A percentile compares a stretch with the other conserved stretches of the same genome.
phyloP scores from a whole-genome alignment of 2,113 vertebrate species.

The Microtus richardsoni region DNA sequence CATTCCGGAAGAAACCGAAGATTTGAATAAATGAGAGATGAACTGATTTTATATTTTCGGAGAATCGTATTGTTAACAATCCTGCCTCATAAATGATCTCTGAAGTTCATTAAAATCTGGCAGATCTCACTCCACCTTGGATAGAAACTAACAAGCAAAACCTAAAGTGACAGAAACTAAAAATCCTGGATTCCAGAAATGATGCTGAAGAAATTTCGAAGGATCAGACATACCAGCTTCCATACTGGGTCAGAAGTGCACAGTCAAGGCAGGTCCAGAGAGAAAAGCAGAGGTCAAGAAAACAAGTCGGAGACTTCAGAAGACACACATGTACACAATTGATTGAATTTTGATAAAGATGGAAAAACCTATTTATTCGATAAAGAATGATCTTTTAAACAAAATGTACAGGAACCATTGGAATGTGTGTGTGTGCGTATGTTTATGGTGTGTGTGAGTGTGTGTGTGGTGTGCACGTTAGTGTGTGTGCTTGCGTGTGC shows the following conservation, averaged over 20 bases:
- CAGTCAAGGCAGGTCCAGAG: neutral
- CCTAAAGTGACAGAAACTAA: constrained; percentile 18
- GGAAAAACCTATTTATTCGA: neutral
- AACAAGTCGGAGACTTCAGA: neutral
- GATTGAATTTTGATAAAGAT: neutral
- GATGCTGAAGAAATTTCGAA: neutral
- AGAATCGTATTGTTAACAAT: neutral
- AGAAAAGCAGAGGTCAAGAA: neutral
- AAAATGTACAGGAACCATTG: neutral
- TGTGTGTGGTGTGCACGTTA: neutral
- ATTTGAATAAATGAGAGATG: neutral
- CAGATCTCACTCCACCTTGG: neutral
- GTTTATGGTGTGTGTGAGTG: neutral
- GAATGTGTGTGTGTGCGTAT: neutral
- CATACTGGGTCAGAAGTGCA: neutral
- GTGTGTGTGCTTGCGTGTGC: neutral
- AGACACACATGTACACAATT: neutral
- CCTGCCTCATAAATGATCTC: constrained; percentile 6
- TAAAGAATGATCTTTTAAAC: neutral
- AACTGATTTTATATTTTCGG: neutral
- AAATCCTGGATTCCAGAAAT: neutral
- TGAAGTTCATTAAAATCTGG: neutral
- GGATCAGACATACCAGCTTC: neutral
- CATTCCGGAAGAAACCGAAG: neutral
- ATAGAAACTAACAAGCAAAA: neutral